Percentiles rank a stretch among this genome's conserved stretches.
Evolutionary conservation across 2,888 invertebrate genomes (phyloP).

Genomic region (Strigamia maritima): DNA sequence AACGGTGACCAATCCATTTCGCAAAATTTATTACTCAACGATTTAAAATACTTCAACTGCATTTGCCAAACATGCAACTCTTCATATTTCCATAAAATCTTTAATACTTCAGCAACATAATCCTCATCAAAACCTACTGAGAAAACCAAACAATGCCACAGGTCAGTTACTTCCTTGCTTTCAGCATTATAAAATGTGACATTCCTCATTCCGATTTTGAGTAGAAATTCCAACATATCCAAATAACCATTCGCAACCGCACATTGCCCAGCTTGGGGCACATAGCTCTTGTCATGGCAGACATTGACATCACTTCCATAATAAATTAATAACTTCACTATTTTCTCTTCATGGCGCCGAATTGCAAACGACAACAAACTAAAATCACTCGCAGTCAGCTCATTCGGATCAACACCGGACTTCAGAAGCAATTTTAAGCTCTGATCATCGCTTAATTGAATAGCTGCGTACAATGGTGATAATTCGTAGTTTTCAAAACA

Average conservation of each 20-base stretch:
- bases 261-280: background rate
- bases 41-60: background rate
- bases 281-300: background rate
- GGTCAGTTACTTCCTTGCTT: background rate
- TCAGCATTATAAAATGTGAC: background rate
- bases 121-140: background rate
- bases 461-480: background rate
- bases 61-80: background rate
- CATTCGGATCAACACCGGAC: background rate
- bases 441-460: background rate
- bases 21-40: background rate
- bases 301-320: background rate
- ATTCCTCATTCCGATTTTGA: background rate
- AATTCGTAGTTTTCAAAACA: background rate
- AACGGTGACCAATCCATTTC: background rate
- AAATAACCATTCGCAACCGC: conserved; percentile 2
- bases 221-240: background rate
- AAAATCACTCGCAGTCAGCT: background rate
- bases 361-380: background rate
- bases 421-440: background rate
- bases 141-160: conserved; percentile 1
- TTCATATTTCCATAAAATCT: conserved; percentile 1
- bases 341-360: background rate
- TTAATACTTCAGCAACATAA: background rate
- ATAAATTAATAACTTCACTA: background rate